A percentile compares a stretch with the other conserved stretches of the same genome.
Evolutionary conservation across 2,888 invertebrate species (phyloP).

Genomic region (Tachina lurida): DNA sequence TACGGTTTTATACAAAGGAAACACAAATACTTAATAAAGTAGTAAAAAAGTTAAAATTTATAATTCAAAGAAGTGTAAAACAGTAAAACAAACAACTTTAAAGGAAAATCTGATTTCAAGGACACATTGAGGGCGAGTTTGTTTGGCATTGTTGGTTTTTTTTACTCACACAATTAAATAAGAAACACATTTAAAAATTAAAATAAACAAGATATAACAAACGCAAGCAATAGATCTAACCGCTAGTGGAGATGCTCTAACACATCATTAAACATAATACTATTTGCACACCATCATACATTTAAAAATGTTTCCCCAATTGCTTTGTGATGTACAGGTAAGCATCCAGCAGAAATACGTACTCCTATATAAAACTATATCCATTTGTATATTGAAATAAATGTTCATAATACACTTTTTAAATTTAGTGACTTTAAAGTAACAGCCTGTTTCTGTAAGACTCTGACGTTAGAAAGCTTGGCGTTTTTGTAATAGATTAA

Average conservation of each 20-base stretch:
- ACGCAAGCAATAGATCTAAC: background rate
- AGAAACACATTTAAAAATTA: background rate
- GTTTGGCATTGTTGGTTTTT: conserved; percentile 5
- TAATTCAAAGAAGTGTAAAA: conserved; percentile 15
- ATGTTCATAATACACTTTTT: background rate
- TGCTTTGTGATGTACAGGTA: background rate
- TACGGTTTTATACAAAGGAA: background rate
- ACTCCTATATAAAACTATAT: too few relatives aligned
- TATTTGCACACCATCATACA: background rate
- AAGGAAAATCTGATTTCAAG: conserved; percentile 39
- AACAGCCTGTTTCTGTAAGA: too few relatives aligned
- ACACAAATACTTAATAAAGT: conserved; percentile 1
- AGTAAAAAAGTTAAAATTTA: conserved; percentile 11
- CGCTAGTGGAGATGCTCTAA: conserved; percentile 30
- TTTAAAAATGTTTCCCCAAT: background rate
- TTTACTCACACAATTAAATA: background rate
- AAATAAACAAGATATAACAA: conserved; percentile 5
- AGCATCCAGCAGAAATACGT: background rate
- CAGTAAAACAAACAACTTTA: conserved; percentile 1
- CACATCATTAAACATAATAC: conserved; percentile 43
- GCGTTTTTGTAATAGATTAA: too few relatives aligned
- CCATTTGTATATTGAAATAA: background rate
- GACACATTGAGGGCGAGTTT: conserved; percentile 40
- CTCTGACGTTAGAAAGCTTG: too few relatives aligned
- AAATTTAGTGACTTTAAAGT: too few relatives aligned